Evolutionary conservation across 2,888 invertebrate genomes (phyloP).

Genomic region (Amiota mariae): DNA sequence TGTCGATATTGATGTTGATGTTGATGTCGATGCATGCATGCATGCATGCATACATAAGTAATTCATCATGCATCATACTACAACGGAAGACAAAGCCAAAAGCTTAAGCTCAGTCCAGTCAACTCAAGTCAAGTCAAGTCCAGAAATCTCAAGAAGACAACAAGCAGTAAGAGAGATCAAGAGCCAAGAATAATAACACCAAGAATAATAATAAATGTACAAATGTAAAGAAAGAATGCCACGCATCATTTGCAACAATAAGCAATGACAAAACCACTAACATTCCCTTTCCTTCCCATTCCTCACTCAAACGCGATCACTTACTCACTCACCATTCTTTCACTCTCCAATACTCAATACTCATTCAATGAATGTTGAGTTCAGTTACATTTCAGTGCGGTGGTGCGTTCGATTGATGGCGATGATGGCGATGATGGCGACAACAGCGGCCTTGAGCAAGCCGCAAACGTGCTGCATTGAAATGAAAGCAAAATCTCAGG

Average conservation of each 20-base stretch:
- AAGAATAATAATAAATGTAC: not conserved
- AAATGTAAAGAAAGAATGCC: conserved; percentile 8
- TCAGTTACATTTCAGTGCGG: too few relatives aligned
- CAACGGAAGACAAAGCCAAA: not conserved
- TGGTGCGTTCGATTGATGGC: not conserved
- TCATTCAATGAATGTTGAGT: too few relatives aligned
- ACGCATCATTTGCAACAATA: not conserved
- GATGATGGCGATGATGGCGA: conserved; percentile 20
- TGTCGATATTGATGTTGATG: not conserved
- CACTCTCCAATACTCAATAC: too few relatives aligned
- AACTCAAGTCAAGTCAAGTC: too few relatives aligned
- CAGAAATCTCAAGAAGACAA: too few relatives aligned
- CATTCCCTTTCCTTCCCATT: too few relatives aligned
- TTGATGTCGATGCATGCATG: too few relatives aligned
- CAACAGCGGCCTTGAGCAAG: conserved; percentile 59
- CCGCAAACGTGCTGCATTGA: conserved; percentile 53
- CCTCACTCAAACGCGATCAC: too few relatives aligned
- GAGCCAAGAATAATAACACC: not conserved
- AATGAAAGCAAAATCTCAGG: conserved; percentile 56
- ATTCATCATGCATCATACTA: conserved; percentile 23
- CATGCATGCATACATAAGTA: conserved; percentile 6
- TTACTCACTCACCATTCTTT: too few relatives aligned
- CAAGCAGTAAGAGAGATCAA: not conserved
- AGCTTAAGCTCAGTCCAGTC: not conserved
- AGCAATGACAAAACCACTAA: conserved; percentile 1